These are phyloP conservation scores for Drosophila paracracens DNA, from an alignment of 2,888 invertebrate genomes.

Conservation along the genomic window DNA sequence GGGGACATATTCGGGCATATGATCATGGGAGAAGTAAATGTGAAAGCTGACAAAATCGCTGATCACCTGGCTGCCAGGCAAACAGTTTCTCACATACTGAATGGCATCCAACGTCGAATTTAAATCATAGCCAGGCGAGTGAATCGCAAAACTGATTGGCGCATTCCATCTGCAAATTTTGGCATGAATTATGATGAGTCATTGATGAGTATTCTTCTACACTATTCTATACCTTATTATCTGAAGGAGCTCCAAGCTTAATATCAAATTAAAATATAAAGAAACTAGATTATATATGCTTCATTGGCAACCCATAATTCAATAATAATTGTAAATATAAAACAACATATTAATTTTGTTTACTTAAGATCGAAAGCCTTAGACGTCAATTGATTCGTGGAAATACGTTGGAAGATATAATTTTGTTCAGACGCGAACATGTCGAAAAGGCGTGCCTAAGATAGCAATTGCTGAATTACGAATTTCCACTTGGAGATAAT, in stretches of 20 bases:
- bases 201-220: background rate
- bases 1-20: constrained; percentile 86
- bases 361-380: background rate
- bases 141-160: constrained; percentile 88
- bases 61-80: constrained; percentile 85
- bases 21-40: constrained; percentile 87
- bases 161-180: constrained; percentile 86
- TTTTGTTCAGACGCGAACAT: background rate
- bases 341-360: background rate
- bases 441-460: background rate
- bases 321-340: background rate
- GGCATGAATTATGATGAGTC: background rate
- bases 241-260: background rate
- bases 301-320: background rate
- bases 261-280: no score
- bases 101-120: constrained; percentile 87
- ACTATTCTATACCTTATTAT: background rate
- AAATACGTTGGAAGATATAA: no score
- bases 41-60: constrained; percentile 88
- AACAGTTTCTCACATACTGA: constrained; percentile 87
- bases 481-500: background rate
- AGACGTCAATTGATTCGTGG: background rate
- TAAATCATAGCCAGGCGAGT: constrained; percentile 88
- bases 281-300: background rate
- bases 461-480: background rate